Evolutionary conservation across 2,797 vertebrate genomes (phyloP), one percentile per base, ranked within the genome.

Genomic region (Characodon lateralis): DNA sequence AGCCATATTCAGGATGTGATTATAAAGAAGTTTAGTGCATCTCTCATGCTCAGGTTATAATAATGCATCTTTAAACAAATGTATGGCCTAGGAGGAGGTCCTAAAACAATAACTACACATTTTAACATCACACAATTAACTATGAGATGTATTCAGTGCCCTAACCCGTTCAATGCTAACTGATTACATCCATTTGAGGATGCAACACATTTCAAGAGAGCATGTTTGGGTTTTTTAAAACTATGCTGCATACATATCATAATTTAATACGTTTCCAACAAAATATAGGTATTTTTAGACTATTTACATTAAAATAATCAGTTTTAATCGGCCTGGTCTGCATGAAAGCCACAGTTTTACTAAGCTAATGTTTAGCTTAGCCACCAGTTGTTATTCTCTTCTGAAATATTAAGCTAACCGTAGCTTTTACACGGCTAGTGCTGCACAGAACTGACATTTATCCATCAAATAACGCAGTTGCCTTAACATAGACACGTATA

Each of bases 361-460:
- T 75, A 41, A 73, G 91, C 91, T 89, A 93, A 78, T 83, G 76
- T 82, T 75, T 87, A 86, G 86, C 81, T 55, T 80, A 66, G 85
- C 88, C 73, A 68, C 39, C 71, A 51, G 5, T 48, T 26, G 63
- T 26, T 41, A 28, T 43, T 41, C 73, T 79, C 16, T 48, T 66
- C 46, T 66, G 43, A 76, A 2, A 50, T 78, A 56, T 72, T 76
- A 73, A 78, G 24, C 43, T 43, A 68, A n/a, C 66, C 5, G 73
- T 35, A 26, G 41, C 73, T 20, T 71, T 72, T 53, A 18, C 0
- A 31, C 1, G 16, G 70, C 6, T 18, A 78, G n/a, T 0, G 14
- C 22, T 55, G 24, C 39, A 66, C 22, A 48, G 7, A 63, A 35
- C 35, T 31, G 7, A 63, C 6, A 35, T 31, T 9, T 6, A 3